A percentile compares a stretch with the other conserved stretches of the same genome.
phyloP scores from a whole-genome alignment of 2,888 invertebrate genomes.

The Drosophila paranaensis region DNA sequence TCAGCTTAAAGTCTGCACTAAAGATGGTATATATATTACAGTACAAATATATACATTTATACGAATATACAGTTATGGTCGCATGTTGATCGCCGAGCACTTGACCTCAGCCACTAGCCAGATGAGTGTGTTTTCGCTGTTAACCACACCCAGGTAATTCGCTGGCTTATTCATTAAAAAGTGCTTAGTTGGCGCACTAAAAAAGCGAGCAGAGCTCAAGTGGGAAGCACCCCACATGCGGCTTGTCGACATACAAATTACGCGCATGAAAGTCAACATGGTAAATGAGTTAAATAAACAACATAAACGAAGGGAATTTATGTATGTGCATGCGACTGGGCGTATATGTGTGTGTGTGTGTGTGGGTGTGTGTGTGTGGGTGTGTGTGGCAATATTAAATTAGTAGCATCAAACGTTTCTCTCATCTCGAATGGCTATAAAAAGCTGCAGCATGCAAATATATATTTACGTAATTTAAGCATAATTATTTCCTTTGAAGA shows the following conservation, averaged over 20 bases:
- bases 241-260: conserved; percentile 73
- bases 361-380: background rate
- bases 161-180: conserved; percentile 70
- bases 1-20: conserved; percentile 2
- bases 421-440: conserved; percentile 7
- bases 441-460: background rate
- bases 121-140: conserved; percentile 16
- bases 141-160: conserved; percentile 52
- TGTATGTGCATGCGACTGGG: background rate
- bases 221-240: conserved; percentile 27
- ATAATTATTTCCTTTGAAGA: conserved; percentile 4
- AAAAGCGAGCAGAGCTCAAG: conserved; percentile 16
- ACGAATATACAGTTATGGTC: conserved; percentile 1
- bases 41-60: background rate
- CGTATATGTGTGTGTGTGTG: background rate
- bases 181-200: conserved; percentile 64
- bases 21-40: conserved; percentile 16
- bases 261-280: conserved; percentile 74
- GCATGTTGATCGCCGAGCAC: conserved; percentile 37
- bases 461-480: background rate
- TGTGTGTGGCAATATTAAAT: conserved; percentile 50
- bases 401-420: conserved; percentile 44
- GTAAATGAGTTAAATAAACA: conserved; percentile 72
- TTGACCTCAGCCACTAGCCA: conserved; percentile 52
- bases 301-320: conserved; percentile 45